Percentiles rank a stretch among this genome's conserved stretches.
Conservation (phyloP, 1,140 invertebrate species). For the Octopus sinensis region DNA sequence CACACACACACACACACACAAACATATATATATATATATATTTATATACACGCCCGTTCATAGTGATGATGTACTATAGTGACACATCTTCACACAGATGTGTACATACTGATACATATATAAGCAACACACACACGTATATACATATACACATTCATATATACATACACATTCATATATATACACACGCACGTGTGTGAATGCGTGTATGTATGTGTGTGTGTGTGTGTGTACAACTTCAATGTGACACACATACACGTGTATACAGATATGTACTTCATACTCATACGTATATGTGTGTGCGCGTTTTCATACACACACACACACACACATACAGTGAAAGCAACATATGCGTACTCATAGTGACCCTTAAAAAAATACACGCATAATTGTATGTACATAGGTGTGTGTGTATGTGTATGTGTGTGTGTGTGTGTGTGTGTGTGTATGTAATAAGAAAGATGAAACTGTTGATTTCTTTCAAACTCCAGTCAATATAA, state of each 20-base stretch:
- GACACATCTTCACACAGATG: background rate
- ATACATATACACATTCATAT: slow-evolving; percentile 4
- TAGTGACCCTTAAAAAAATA: background rate
- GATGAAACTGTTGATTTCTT: too few species aligned
- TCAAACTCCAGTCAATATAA: too few species aligned
- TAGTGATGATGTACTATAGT: background rate
- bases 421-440: background rate
- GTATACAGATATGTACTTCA: background rate
- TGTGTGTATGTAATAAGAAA: background rate
- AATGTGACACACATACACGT: background rate
- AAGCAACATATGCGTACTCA: background rate
- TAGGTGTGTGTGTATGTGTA: background rate
- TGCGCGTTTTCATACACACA: background rate
- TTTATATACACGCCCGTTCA: background rate
- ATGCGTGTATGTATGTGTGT: background rate
- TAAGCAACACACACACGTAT: background rate
- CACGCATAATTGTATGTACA: background rate
- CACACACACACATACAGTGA: background rate
- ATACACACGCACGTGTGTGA: background rate
- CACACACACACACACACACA: background rate
- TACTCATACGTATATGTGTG: background rate
- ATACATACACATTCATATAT: background rate
- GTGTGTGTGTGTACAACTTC: background rate
- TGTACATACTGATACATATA: background rate
- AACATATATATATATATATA: background rate